Evolutionary conservation across 2,113 vertebrate species (phyloP).

Genomic region (Cyprinodon variegatus): DNA sequence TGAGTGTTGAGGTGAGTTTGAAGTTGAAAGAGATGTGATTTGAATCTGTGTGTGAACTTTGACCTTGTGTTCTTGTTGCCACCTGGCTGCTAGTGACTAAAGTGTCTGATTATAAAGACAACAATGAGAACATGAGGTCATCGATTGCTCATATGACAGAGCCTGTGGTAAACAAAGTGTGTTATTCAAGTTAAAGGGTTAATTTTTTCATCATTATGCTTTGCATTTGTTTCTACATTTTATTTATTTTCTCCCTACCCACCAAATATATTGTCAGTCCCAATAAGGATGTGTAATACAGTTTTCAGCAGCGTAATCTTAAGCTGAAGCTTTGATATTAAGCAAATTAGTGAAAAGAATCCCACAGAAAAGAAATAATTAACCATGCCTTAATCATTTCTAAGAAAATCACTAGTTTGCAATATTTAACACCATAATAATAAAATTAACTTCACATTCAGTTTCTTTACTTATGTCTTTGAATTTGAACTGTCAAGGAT

Average conservation of each 20-base stretch:
- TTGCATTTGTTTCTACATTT: not conserved
- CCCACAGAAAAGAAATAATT: no score
- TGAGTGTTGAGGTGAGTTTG: not conserved
- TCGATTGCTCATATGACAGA: constrained; percentile 21
- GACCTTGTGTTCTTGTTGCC: constrained; percentile 15
- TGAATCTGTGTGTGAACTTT: constrained; percentile 49
- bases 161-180: constrained; percentile 4
- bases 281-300: not conserved
- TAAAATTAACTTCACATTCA: no score
- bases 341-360: no score
- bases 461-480: no score
- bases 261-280: not conserved
- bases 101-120: constrained; percentile 23
- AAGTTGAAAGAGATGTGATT: constrained; percentile 41
- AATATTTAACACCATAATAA: no score
- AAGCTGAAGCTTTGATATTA: not conserved
- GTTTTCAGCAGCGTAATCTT: not conserved
- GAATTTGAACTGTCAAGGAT: no score
- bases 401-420: no score
- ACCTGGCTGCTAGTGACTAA: constrained; percentile 39
- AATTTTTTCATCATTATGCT: not conserved
- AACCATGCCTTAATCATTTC: no score
- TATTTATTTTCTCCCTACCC: not conserved
- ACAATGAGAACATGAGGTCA: constrained; percentile 34
- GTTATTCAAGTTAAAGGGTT: not conserved